phyloP scores from a whole-genome alignment of 2,113 vertebrate species.

The Aptenodytes patagonicus region DNA sequence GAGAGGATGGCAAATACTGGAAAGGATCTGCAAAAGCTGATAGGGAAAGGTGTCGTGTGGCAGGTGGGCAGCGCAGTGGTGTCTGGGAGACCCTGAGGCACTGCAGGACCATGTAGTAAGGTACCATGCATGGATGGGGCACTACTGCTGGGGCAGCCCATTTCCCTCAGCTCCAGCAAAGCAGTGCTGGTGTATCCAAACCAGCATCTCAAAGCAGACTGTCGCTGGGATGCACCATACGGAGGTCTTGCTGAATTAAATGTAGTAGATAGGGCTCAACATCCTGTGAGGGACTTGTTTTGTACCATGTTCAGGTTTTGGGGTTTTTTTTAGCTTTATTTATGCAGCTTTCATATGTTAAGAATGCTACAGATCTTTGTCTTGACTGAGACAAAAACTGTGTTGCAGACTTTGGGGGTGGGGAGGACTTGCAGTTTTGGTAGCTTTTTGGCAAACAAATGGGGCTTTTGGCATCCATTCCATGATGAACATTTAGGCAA shows the following conservation, averaged over 20 bases:
- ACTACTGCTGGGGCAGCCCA: neutral
- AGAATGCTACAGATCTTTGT: neutral
- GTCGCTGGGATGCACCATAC: neutral
- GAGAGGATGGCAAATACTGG: neutral
- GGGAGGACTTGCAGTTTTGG: neutral
- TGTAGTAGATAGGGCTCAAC: neutral
- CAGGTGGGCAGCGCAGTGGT: neutral
- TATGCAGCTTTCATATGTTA: neutral
- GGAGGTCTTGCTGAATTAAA: neutral
- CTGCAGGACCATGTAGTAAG: neutral
- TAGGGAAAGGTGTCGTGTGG: rapidly evolving
- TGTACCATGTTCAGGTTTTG: neutral
- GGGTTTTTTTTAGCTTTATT: neutral
- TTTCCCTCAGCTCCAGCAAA: neutral
- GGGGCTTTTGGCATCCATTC: neutral
- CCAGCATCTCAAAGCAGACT: neutral
- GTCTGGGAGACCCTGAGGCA: neutral
- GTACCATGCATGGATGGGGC: neutral
- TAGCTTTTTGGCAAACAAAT: neutral
- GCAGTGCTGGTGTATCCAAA: neutral
- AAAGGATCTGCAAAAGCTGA: neutral
- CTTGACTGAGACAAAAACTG: neutral
- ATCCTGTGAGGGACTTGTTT: neutral
- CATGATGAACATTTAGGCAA: neutral
- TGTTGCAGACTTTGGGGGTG: neutral